A percentile compares a stretch with the other conserved stretches of the same genome.
These are phyloP conservation scores for Asteroscopus sphinx DNA, from an alignment of 2,888 invertebrate genomes.

Conservation along the genomic window DNA sequence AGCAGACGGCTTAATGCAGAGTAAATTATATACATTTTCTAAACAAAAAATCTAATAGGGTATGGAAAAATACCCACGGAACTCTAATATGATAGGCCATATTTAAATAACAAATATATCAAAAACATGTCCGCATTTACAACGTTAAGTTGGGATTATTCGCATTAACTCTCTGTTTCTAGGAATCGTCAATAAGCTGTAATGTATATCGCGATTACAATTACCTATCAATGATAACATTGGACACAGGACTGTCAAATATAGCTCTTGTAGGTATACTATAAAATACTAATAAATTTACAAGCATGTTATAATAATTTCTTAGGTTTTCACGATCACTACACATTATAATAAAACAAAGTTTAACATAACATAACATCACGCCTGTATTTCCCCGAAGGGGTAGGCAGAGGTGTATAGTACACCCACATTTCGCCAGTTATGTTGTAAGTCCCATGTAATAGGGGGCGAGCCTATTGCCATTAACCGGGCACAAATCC, in stretches of 20 bases:
- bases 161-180: conserved; percentile 56
- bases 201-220: conserved; percentile 58
- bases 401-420: too few species aligned
- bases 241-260: conserved; percentile 43
- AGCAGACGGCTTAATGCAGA: too few species aligned
- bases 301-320: conserved; percentile 39
- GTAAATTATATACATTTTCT: too few species aligned
- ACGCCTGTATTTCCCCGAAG: too few species aligned
- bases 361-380: too few species aligned
- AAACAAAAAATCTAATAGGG: neutral
- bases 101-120: conserved; percentile 48
- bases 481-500: too few species aligned
- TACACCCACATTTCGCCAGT: too few species aligned
- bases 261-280: conserved; percentile 30
- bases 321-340: too few species aligned
- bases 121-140: conserved; percentile 47
- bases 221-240: conserved; percentile 56
- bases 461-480: too few species aligned
- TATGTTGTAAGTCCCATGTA: too few species aligned
- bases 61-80: conserved; percentile 29
- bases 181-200: conserved; percentile 56
- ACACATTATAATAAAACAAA: too few species aligned
- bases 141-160: conserved; percentile 55
- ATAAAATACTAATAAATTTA: conserved; percentile 39
- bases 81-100: conserved; percentile 45